Evolutionary conservation across 2,888 invertebrate genomes (phyloP).

Genomic region (Clostera curtula): DNA sequence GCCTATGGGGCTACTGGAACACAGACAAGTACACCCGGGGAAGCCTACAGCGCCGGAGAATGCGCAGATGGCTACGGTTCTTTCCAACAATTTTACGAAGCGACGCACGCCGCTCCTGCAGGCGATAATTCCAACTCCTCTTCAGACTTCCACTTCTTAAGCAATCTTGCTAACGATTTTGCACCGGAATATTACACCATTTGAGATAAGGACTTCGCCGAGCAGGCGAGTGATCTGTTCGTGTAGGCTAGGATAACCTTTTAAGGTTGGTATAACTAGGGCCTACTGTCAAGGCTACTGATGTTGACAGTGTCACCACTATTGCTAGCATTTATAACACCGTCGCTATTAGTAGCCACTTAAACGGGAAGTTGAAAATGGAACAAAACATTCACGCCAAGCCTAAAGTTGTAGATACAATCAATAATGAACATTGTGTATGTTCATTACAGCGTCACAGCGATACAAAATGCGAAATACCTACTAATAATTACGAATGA

Average conservation of each 20-base stretch:
- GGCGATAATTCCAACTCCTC: conserved; percentile 92
- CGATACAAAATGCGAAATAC: too few species aligned
- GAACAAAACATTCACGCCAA: too few species aligned
- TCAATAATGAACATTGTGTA: too few species aligned
- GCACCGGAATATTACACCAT: conserved; percentile 91
- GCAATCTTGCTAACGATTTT: conserved; percentile 93
- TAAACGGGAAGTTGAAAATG: too few species aligned
- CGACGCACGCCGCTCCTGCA: conserved; percentile 66
- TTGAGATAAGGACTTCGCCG: conserved; percentile 74
- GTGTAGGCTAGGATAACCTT: conserved; percentile 41
- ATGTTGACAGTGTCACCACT: conserved; percentile 39
- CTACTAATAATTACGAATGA: too few species aligned
- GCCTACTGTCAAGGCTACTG: too few species aligned
- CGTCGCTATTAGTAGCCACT: too few species aligned
- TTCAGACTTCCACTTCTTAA: conserved; percentile 95
- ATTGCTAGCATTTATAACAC: too few species aligned
- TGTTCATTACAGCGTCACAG: too few species aligned
- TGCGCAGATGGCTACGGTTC: conserved; percentile 80
- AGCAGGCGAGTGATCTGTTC: conserved; percentile 70
- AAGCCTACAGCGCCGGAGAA: conserved; percentile 57
- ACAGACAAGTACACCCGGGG: conserved; percentile 53
- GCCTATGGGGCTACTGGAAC: conserved; percentile 26
- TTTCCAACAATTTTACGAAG: conserved; percentile 82
- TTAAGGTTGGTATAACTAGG: conserved; percentile 18
- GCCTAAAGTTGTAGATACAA: too few species aligned